Evolutionary conservation across 1,140 invertebrate genomes (phyloP).

Genomic region (Luehdorfia chinensis): DNA sequence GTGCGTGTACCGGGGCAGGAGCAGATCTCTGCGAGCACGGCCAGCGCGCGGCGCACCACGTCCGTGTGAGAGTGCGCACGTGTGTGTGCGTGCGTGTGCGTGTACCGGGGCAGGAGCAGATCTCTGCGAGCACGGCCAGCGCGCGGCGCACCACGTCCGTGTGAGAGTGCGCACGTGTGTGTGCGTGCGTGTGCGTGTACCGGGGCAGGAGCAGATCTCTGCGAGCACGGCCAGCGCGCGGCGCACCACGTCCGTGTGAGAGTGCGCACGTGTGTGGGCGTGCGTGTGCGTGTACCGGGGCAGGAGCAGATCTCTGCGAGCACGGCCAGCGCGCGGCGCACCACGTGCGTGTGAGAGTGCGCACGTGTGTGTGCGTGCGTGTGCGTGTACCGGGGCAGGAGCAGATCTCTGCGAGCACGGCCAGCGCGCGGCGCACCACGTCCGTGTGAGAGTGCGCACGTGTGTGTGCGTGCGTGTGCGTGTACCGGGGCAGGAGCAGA

Average conservation of each 20-base stretch:
- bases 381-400: conserved; percentile 68
- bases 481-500: conserved; percentile 80
- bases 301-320: conserved; percentile 92
- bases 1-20: conserved; percentile 68
- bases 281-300: conserved; percentile 30
- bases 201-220: conserved; percentile 85
- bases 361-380: not conserved
- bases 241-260: no score
- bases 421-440: conserved; percentile 92
- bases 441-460: no score
- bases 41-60: conserved; percentile 92
- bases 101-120: conserved; percentile 80
- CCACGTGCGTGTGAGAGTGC: no score
- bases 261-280: not conserved
- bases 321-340: conserved; percentile 92
- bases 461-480: not conserved
- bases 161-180: no score
- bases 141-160: conserved; percentile 93
- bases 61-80: no score
- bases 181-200: conserved; percentile 24
- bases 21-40: conserved; percentile 93
- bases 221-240: conserved; percentile 93
- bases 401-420: conserved; percentile 93
- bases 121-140: conserved; percentile 93
- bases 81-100: not conserved